Conservation (phyloP, 2,888 invertebrate species). For the Tenthredo amoena region DNA sequence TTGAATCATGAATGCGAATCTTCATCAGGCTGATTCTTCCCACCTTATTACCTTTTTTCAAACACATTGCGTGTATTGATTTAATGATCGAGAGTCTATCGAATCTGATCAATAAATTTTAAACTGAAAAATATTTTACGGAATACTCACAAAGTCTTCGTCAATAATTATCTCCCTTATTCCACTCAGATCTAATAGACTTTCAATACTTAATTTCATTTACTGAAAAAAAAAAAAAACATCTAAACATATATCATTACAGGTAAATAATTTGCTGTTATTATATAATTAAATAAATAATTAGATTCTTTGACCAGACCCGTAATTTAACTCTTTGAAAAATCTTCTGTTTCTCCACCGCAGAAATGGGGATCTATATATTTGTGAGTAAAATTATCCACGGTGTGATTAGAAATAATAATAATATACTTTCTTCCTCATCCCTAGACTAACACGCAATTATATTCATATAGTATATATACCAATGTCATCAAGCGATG, state of each 20-base stretch:
- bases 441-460: not conserved
- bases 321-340: not conserved
- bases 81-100: not conserved
- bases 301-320: not conserved
- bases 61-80: not conserved
- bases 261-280: not conserved
- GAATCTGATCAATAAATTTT: not conserved
- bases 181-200: not conserved
- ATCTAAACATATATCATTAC: not conserved
- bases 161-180: not conserved
- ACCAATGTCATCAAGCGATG: not conserved
- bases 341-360: no score
- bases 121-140: not conserved
- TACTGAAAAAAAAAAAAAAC: not conserved
- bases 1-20: not conserved
- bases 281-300: not conserved
- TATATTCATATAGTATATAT: not conserved
- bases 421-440: not conserved
- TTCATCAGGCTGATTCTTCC: no score
- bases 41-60: no score
- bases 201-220: not conserved
- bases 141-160: not conserved
- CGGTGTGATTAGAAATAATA: not conserved
- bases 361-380: not conserved
- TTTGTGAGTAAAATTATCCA: not conserved